Conservation (phyloP, 2,888 invertebrate genomes). For the Cyclophora punctaria region DNA sequence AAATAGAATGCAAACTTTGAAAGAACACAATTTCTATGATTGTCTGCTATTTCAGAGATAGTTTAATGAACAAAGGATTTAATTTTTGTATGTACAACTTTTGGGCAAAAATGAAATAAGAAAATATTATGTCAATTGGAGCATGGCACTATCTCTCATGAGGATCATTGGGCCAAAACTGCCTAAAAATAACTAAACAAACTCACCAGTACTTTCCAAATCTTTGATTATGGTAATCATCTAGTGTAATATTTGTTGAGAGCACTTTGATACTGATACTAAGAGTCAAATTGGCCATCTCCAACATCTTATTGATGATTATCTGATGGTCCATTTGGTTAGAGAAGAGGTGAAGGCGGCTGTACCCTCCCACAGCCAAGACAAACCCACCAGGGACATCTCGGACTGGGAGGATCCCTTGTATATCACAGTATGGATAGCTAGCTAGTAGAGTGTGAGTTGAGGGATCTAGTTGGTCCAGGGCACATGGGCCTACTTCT, state of each 20-base stretch:
- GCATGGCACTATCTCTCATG: too few relatives aligned
- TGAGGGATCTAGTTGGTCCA: slow-evolving; percentile 93
- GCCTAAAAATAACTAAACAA: neutral
- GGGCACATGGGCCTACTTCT: slow-evolving; percentile 92
- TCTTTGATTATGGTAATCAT: slow-evolving; percentile 90
- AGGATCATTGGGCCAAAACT: too few relatives aligned
- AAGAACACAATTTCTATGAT: too few relatives aligned
- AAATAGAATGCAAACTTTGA: too few relatives aligned
- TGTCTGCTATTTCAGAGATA: too few relatives aligned
- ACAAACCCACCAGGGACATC: slow-evolving; percentile 96
- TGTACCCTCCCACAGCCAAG: slow-evolving; percentile 92
- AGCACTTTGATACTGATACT: slow-evolving; percentile 89
- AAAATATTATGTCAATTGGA: too few relatives aligned
- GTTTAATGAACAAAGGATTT: too few relatives aligned
- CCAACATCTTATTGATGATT: slow-evolving; percentile 89
- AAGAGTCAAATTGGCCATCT: slow-evolving; percentile 86
- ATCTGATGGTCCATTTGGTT: slow-evolving; percentile 86
- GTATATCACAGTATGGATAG: slow-evolving; percentile 64
- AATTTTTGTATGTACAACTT: too few relatives aligned
- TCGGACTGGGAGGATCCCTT: slow-evolving; percentile 79
- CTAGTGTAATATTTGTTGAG: slow-evolving; percentile 86
- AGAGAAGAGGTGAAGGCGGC: slow-evolving; percentile 92
- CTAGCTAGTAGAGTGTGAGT: slow-evolving; percentile 85
- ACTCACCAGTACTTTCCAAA: slow-evolving; percentile 92
- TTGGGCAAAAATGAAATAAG: too few relatives aligned